Evolutionary conservation across 2,888 invertebrate genomes (phyloP), one percentile per base, ranked within the genome.

Genomic region (Parnassius orleans): DNA sequence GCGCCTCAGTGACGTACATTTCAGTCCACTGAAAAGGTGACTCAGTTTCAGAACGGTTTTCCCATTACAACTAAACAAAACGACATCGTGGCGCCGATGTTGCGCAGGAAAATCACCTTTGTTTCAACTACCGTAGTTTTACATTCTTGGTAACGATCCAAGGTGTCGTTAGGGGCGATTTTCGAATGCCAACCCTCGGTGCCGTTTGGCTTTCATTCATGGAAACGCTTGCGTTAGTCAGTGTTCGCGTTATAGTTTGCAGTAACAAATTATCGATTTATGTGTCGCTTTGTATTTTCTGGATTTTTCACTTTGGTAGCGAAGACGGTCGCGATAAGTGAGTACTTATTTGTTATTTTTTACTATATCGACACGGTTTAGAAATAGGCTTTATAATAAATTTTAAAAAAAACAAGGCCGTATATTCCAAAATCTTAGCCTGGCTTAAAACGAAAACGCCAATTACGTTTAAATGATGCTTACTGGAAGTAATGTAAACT

Each of bases 271-370:
- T 56, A 63, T 62, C 14, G 57, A 62, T 62, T 57, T 44, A 71
- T 71, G 71, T 71, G 70, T 57, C 66, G 66, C 57, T 69, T 61
- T 59, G 61, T 66, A 47, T 65, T 62, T 19, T 64, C 67, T 56
- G 65, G 63, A 0, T 46, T 67, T 44, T 15, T 65, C 41, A 48
- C 53, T n/a, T 55, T 62, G 15, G 53, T 67, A 9, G 46, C 66
- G 61, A 61, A 60, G 55, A 59, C 59, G 44, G 61, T 64, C 57
- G 62, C 64, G n/a, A 57, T 67, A 50, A 67, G 66, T 66, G 48
- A 66, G 66, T 66, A 56, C 14, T 41, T 53, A 14, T 46, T 14
- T 9, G 14, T 42, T 41, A 24, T 24, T 24, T 5, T 24, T 24
- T 24, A 24, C 24, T 24, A 24, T 24, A 24, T 24, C 7, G 24